These are phyloP conservation scores for Babylonia areolata DNA, from an alignment of 1,140 invertebrate species.

Conservation along the genomic window DNA sequence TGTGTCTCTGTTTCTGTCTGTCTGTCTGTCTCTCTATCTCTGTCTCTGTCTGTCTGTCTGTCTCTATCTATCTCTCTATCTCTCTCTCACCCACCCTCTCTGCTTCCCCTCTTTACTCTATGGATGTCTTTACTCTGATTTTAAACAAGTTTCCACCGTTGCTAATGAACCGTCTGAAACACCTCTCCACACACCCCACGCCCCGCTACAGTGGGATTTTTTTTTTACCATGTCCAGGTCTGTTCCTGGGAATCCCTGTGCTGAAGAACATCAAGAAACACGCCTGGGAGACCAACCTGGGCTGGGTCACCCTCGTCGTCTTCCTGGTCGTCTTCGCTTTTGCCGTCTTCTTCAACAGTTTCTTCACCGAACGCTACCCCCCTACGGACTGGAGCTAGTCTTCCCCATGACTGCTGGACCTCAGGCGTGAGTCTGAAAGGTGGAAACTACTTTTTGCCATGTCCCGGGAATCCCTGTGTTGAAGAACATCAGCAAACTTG, in stretches of 20 bases:
- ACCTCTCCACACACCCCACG: neutral
- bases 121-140: neutral
- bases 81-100: too few relatives aligned
- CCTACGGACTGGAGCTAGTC: constrained; percentile 63
- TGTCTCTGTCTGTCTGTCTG: neutral
- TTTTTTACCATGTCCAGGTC: constrained; percentile 60
- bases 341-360: constrained; percentile 69
- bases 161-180: neutral
- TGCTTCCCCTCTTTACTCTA: neutral
- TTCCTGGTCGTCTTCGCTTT: constrained; percentile 65
- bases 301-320: constrained; percentile 65
- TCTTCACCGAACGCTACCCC: constrained; percentile 64
- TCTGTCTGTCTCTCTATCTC: too few relatives aligned
- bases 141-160: neutral
- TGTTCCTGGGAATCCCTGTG: constrained; percentile 70
- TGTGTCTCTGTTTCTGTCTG: neutral
- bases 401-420: neutral
- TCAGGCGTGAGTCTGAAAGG: too few relatives aligned
- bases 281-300: constrained; percentile 73
- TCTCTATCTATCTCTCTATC: too few relatives aligned
- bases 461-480: too few relatives aligned
- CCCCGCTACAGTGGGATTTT: neutral
- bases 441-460: too few relatives aligned
- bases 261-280: constrained; percentile 72
- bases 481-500: too few relatives aligned